Evolutionary conservation across 2,888 invertebrate species (phyloP).

Genomic region (Steromphala cineraria): DNA sequence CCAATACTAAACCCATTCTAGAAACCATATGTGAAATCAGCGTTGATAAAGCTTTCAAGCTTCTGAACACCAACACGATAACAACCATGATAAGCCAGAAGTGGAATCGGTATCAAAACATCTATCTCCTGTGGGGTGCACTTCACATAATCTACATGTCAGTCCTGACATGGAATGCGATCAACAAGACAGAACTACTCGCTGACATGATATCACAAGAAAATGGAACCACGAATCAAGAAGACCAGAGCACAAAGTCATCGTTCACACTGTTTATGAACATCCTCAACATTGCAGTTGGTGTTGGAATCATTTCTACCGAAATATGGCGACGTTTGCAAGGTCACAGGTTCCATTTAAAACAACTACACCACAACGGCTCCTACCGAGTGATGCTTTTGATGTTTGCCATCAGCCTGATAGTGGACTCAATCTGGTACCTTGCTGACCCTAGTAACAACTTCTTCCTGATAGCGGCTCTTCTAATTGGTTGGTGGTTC

Average conservation of each 20-base stretch:
- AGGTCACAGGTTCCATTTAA: neutral
- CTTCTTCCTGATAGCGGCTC: conserved; percentile 47
- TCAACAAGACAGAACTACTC: neutral
- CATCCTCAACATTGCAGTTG: too few relatives aligned
- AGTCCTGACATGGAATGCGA: neutral
- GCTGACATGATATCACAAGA: neutral
- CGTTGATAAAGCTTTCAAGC: neutral
- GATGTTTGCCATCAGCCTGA: neutral
- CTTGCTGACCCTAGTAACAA: conserved; percentile 15
- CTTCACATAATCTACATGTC: neutral
- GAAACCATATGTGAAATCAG: conserved; percentile 37
- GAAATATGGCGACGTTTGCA: neutral
- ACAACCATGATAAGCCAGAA: neutral
- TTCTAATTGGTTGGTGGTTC: conserved; percentile 61
- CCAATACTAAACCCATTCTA: conserved; percentile 34
- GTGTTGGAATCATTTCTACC: too few relatives aligned
- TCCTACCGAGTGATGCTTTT: neutral
- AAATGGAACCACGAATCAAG: neutral
- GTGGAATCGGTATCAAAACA: neutral
- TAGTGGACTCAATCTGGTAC: neutral
- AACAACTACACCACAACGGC: neutral
- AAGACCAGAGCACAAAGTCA: too few relatives aligned
- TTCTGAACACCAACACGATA: neutral
- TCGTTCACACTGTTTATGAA: too few relatives aligned
- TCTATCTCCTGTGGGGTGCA: neutral